Base-by-base conservation (phyloP, 2,888 invertebrate species). In the Helleia helle region DNA sequence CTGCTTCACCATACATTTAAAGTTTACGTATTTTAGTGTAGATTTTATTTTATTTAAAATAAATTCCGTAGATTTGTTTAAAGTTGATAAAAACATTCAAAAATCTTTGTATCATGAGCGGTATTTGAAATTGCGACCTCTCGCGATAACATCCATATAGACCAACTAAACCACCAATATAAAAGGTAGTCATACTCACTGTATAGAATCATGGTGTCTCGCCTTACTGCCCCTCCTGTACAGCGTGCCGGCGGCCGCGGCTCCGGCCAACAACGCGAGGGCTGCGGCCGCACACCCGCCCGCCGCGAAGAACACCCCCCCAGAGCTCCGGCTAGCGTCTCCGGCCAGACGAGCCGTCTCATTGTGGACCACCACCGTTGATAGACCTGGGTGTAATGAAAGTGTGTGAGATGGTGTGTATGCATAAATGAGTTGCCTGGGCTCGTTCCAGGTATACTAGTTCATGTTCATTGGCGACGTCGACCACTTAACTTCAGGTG, bases 221-320 rank as follows among this genome's bases (percentile, higher is more conserved):
- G 88, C 87, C 59, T 91, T 91, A 60, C 87, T 89, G 52, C 88
- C 90, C 42, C 89, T 81, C 43, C 89, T 86, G 58, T 90, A 91
- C 52, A 91, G 62, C 4, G 90, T 89, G 18, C 91, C 89, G 4
- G 90, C 89, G 2, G 92, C 89, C 1, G 90, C 90, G 2, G 90
- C 90, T 15, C 90, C 88, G 0, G 91, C 88, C 9, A 93, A 85
- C 48, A 83, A 47, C 12, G 89, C 87, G 36, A 91, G 76, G 37
- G 92, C 86, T 8, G 90, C 93, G 40, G 93, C 90, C 0, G 93
- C 93, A 71, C 93, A 93, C 25, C 93, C 94, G 0, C 93, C 92
- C 0, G 93, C 94, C 2, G 94, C 91, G 60, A 94, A 91, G 44
- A 93, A 73, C 1, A 91, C 90, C 1, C 90, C 90, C 13, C 90